phyloP scores from a whole-genome alignment of 2,888 invertebrate species.

The Piscicola geometra region DNA sequence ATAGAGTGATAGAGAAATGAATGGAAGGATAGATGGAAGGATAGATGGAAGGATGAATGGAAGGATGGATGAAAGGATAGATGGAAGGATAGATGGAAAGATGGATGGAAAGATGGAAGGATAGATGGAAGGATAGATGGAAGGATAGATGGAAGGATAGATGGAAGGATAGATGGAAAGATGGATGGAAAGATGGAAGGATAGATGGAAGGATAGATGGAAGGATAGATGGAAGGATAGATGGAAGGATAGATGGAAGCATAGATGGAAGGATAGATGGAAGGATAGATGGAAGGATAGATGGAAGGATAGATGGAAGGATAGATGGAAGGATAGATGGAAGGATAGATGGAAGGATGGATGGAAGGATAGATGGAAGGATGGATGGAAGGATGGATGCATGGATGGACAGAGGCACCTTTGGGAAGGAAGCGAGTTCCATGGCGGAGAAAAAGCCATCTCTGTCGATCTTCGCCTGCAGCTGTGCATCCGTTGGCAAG shows the following conservation, averaged over 20 bases:
- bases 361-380: background rate
- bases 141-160: background rate
- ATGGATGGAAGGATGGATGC: background rate
- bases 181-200: background rate
- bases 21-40: too few relatives aligned
- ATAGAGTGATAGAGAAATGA: too few relatives aligned
- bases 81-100: conserved; percentile 1
- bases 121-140: too few relatives aligned
- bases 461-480: conserved; percentile 1
- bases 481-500: background rate
- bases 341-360: background rate
- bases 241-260: background rate
- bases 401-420: conserved; percentile 3
- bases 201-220: background rate
- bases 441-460: conserved; percentile 9
- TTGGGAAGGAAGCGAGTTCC: conserved; percentile 4
- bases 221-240: background rate
- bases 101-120: background rate
- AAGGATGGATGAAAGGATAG: too few relatives aligned
- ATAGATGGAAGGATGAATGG: too few relatives aligned
- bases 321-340: background rate
- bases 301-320: too few relatives aligned
- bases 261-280: background rate
- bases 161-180: background rate
- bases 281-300: background rate